A percentile compares a stretch with the other conserved stretches of the same genome.
These are phyloP conservation scores for Aratinga solstitialis DNA, from an alignment of 2,797 vertebrate genomes.

Conservation along the genomic window DNA sequence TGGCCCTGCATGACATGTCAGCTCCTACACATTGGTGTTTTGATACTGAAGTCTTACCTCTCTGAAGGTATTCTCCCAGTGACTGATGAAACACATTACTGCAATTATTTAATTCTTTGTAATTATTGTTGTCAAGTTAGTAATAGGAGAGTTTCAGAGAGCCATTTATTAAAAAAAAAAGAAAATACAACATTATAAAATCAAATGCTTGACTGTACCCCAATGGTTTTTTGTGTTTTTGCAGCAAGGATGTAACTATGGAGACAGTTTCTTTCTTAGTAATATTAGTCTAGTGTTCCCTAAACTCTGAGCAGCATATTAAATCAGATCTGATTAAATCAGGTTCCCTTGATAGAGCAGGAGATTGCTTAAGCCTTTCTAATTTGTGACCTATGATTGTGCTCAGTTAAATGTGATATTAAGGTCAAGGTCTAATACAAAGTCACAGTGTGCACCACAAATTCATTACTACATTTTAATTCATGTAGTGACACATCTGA, in stretches of 20 bases:
- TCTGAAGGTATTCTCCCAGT: not conserved
- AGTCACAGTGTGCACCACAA: conserved; percentile 54
- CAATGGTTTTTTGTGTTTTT: not conserved
- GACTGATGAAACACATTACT: not conserved
- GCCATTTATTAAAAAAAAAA: not conserved
- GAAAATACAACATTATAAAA: not conserved
- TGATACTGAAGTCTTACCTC: not conserved
- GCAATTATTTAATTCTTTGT: not conserved
- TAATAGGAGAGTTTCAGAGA: not conserved
- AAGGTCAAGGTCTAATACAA: conserved; percentile 73
- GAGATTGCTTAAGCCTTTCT: conserved; percentile 72
- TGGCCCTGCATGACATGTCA: not conserved
- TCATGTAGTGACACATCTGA: conserved; percentile 63
- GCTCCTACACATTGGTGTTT: not conserved
- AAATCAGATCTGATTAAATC: conserved; percentile 69
- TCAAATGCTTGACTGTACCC: not conserved
- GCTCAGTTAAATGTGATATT: conserved; percentile 70
- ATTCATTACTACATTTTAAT: conserved; percentile 77
- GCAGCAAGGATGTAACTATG: not conserved
- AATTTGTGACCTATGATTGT: conserved; percentile 73
- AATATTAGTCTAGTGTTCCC: conserved; percentile 32
- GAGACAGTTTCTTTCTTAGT: conserved; percentile 45
- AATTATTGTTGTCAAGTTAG: not conserved
- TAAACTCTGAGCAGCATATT: conserved; percentile 58
- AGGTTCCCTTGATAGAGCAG: conserved; percentile 59